Evolutionary conservation across 2,113 vertebrate species (phyloP).

Genomic region (Poeciliopsis retropinna): DNA sequence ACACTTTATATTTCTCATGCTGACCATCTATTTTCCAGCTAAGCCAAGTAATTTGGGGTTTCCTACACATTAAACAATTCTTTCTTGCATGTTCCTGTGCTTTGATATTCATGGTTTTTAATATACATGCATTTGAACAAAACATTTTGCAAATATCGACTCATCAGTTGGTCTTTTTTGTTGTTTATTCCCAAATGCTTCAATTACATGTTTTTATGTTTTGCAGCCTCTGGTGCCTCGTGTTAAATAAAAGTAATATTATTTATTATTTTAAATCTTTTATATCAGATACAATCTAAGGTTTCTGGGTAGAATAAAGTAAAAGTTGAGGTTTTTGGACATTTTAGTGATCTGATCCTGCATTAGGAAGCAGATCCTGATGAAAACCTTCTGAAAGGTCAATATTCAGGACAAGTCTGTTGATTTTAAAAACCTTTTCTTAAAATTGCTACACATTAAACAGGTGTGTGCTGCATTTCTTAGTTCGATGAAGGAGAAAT

Average conservation of each 20-base stretch:
- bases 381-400: constrained; percentile 40
- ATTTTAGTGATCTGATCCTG: constrained; percentile 1
- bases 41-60: not conserved
- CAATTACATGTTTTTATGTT: not conserved
- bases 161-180: not conserved
- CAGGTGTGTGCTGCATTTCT: constrained; percentile 3
- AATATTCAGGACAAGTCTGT: constrained; percentile 14
- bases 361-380: constrained; percentile 21
- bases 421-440: constrained; percentile 15
- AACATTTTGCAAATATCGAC: not conserved
- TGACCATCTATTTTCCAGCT: not conserved
- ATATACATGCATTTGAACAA: not conserved
- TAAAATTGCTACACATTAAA: constrained; percentile 16
- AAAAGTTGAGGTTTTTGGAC: not conserved
- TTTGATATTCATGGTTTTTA: not conserved
- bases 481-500: constrained; percentile 10
- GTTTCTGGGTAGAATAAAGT: not conserved
- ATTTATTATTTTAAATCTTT: not conserved
- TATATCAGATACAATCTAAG: not conserved
- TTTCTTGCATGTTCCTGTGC: not conserved
- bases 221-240: no score
- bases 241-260: not conserved
- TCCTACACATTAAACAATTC: not conserved
- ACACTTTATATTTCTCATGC: not conserved
- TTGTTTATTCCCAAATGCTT: not conserved